Base-by-base conservation (phyloP, 2,113 vertebrate species). In the Pontoporia blainvillei region DNA sequence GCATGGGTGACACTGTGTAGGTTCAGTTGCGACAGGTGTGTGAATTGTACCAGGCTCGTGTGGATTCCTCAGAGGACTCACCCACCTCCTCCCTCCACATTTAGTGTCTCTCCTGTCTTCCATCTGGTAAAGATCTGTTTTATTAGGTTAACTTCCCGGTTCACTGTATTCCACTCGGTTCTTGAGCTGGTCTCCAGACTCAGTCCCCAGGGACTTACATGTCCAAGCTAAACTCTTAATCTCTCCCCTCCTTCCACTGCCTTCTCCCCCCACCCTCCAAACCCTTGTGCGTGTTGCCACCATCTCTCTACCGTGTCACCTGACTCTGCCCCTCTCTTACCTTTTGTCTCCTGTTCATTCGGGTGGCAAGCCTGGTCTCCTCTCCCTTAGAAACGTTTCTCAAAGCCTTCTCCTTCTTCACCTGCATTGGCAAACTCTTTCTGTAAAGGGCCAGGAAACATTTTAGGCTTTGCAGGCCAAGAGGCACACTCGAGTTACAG, bases 401-500 rank as follows among this genome's bases (percentile, higher is more conserved):
- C n/a, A n/a, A 39, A 61, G 52, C n/a, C 21, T 72, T 73, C 41
- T 88, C 25, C 21, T 79, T 34, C 71, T 64, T 69, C 59, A 84
- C 62, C 62, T 62, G 69, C 3, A 0, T 46, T 86, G 86, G 86
- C 87, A 66, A 66, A 54, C 49, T 67, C 76, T 88, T 82, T 71
- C 93, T 49, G 52, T 61, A 29, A 67, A 66, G 73, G 71, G 49
- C 66, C 69, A 75, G 69, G 92, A 90, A 90, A 64, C 29, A 14
- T 61, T 76, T 82, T 44, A n/a, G 57, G 62, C 62, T 91, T 64
- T 64, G 66, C 1, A 23, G 49, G 76, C 82, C 91, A 75, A 34
- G 72, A 78, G 72, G 23, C 87, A 82, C 71, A 73, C 49, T 31
- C 17, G 3, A 73, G 61, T 84, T 61, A 31, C 2, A 62, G 92